Evolutionary conservation across 2,888 invertebrate species (phyloP).

Genomic region (Brenthis hecate): DNA sequence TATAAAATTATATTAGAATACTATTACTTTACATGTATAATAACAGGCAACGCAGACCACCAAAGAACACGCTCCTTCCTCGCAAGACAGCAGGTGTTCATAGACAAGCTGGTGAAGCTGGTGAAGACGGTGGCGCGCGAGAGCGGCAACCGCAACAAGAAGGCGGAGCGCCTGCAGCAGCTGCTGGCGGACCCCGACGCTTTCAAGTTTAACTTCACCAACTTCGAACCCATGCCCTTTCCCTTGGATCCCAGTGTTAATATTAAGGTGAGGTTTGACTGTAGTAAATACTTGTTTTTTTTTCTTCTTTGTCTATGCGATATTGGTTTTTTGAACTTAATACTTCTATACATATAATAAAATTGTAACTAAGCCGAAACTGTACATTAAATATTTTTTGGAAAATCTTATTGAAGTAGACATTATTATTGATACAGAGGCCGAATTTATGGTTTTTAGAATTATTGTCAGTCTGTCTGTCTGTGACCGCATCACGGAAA

Average conservation of each 20-base stretch:
- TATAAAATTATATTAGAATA: too few species aligned
- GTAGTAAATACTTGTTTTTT: too few species aligned
- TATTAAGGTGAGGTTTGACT: constrained; percentile 35
- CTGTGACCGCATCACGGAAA: too few species aligned
- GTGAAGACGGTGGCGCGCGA: constrained; percentile 95
- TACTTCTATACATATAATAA: too few species aligned
- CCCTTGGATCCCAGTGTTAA: constrained; percentile 96
- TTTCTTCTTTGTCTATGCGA: too few species aligned
- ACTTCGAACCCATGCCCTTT: constrained; percentile 95
- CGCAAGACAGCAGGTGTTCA: constrained; percentile 93
- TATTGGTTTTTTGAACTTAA: background rate
- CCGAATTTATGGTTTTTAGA: too few species aligned
- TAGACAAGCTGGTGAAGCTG: constrained; percentile 93
- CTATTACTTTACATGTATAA: too few species aligned
- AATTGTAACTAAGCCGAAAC: too few species aligned
- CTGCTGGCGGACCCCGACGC: constrained; percentile 90
- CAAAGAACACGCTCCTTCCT: constrained; percentile 90
- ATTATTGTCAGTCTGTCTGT: too few species aligned
- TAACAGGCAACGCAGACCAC: constrained; percentile 84
- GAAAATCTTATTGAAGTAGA: too few species aligned
- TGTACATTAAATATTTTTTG: too few species aligned
- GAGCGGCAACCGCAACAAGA: constrained; percentile 94
- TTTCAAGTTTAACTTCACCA: constrained; percentile 92
- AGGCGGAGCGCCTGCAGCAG: constrained; percentile 94
- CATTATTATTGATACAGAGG: too few species aligned